Conservation (phyloP, 2,797 vertebrate genomes). For the Hippoglossus hippoglossus region DNA sequence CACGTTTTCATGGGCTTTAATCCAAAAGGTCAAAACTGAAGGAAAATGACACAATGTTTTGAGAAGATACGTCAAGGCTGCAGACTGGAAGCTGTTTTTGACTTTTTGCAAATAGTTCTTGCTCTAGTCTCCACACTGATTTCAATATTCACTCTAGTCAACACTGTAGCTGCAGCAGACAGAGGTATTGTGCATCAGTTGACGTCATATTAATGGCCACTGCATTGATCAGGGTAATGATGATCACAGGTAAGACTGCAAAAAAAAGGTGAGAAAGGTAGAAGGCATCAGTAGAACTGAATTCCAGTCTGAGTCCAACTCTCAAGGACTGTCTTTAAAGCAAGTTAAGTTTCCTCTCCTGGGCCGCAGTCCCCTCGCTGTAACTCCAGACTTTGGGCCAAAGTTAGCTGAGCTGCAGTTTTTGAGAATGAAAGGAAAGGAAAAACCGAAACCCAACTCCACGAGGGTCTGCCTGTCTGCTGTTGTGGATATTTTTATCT, state of each 20-base stretch:
- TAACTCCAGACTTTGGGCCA: conserved; percentile 78
- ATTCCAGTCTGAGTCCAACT: conserved; percentile 52
- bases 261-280: conserved; percentile 1
- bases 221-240: neutral
- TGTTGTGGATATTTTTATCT: conserved; percentile 88
- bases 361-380: conserved; percentile 66
- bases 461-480: conserved; percentile 85
- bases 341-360: conserved; percentile 65
- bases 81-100: conserved; percentile 1
- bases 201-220: no score
- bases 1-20: neutral
- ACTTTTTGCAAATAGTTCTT: conserved; percentile 10
- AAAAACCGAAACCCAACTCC: conserved; percentile 81
- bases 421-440: conserved; percentile 86
- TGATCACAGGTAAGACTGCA: neutral
- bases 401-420: conserved; percentile 82
- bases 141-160: neutral
- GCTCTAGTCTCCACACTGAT: neutral
- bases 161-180: neutral
- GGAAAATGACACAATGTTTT: no score
- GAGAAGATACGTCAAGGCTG: conserved; percentile 13
- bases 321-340: conserved; percentile 76
- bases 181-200: neutral
- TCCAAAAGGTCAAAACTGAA: neutral
- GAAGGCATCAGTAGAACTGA: conserved; percentile 8